Evolutionary conservation across 2,113 vertebrate genomes (phyloP).

Genomic region (Rhinogobius similis): DNA sequence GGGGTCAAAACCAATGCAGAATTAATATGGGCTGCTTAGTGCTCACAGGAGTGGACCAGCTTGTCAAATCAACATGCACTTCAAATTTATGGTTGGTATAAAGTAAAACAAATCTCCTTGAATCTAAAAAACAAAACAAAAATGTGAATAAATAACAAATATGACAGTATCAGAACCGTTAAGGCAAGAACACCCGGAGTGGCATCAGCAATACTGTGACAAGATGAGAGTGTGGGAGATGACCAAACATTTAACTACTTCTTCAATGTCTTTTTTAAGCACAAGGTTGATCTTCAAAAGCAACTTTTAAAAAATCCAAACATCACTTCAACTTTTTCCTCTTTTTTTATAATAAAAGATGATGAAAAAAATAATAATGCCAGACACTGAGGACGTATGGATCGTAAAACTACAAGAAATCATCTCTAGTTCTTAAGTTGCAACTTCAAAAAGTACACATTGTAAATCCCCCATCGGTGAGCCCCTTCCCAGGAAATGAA

Average conservation of each 20-base stretch:
- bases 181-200: constrained; percentile 83
- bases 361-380: constrained; percentile 78
- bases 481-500: constrained; percentile 66
- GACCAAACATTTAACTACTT: constrained; percentile 79
- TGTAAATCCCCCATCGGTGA: constrained; percentile 55
- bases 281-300: constrained; percentile 72
- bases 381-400: constrained; percentile 78
- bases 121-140: constrained; percentile 46
- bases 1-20: constrained; percentile 73
- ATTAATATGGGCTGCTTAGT: constrained; percentile 73
- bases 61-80: constrained; percentile 77
- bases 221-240: constrained; percentile 74
- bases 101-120: constrained; percentile 30
- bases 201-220: constrained; percentile 76
- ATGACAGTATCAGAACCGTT: constrained; percentile 78
- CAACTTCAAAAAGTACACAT: constrained; percentile 76
- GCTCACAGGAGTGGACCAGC: constrained; percentile 72
- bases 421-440: constrained; percentile 74
- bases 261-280: constrained; percentile 76
- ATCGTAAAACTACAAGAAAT: constrained; percentile 80
- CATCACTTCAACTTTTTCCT: constrained; percentile 51
- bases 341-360: constrained; percentile 64
- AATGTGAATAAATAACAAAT: constrained; percentile 46
- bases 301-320: constrained; percentile 67
- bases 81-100: constrained; percentile 66